These are phyloP conservation scores for Pituophis catenifer DNA, from an alignment of 2,113 vertebrate species.

Conservation along the genomic window DNA sequence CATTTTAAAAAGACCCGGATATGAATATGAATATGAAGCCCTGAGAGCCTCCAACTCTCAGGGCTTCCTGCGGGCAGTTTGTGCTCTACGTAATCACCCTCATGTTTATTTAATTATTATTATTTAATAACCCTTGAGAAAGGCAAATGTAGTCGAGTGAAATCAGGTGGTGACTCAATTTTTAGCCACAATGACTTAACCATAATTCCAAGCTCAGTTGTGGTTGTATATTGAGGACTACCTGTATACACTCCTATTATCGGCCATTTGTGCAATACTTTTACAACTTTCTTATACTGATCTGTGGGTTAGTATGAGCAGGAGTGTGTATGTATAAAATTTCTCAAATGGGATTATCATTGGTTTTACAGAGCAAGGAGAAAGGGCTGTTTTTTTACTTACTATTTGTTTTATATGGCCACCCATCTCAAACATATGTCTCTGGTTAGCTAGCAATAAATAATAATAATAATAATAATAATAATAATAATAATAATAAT, in stretches of 20 bases:
- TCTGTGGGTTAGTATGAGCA: neutral
- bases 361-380: too few relatives aligned
- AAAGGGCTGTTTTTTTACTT: too few relatives aligned
- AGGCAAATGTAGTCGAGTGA: neutral
- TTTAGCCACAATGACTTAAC: neutral
- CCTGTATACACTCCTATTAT: neutral
- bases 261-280: neutral
- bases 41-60: neutral
- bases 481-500: too few relatives aligned
- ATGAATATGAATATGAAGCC: neutral
- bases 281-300: neutral
- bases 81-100: neutral
- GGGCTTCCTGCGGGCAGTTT: too few relatives aligned
- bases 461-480: too few relatives aligned
- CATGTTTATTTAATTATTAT: neutral
- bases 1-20: neutral
- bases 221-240: neutral
- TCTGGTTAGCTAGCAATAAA: too few relatives aligned
- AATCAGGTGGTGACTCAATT: neutral
- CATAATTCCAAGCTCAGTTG: neutral
- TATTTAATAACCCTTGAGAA: neutral
- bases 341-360: too few relatives aligned
- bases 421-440: too few relatives aligned
- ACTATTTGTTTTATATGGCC: too few relatives aligned
- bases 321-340: neutral